Evolutionary conservation across 2,113 vertebrate species (phyloP).

Genomic region (Centropristis striata): DNA sequence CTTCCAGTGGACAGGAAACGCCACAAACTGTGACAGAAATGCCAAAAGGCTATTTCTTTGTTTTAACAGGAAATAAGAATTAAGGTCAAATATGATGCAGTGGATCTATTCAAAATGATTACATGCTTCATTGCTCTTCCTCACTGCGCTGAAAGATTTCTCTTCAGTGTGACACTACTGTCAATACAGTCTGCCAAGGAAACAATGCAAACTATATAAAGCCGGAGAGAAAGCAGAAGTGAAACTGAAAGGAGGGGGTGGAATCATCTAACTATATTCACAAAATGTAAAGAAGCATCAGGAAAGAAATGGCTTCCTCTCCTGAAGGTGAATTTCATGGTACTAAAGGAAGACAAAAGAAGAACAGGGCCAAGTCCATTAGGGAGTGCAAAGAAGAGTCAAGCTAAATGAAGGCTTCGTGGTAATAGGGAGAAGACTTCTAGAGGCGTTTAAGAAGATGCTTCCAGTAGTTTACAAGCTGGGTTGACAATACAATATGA

Average conservation of each 20-base stretch:
- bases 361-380: slow-evolving; percentile 86
- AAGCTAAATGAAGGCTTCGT: slow-evolving; percentile 81
- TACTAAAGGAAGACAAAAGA: slow-evolving; percentile 87
- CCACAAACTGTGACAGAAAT: slow-evolving; percentile 34
- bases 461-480: slow-evolving; percentile 75
- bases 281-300: slow-evolving; percentile 80
- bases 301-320: slow-evolving; percentile 78
- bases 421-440: slow-evolving; percentile 75
- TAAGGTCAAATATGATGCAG: slow-evolving; percentile 83
- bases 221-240: slow-evolving; percentile 71
- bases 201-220: slow-evolving; percentile 86
- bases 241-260: slow-evolving; percentile 73
- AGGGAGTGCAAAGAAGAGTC: slow-evolving; percentile 80
- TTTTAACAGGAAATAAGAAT: slow-evolving; percentile 80
- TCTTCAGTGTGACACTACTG: slow-evolving; percentile 77
- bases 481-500: slow-evolving; percentile 74
- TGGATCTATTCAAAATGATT: slow-evolving; percentile 78
- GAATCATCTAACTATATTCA: slow-evolving; percentile 84
- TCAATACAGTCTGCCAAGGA: slow-evolving; percentile 76
- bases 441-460: slow-evolving; percentile 76
- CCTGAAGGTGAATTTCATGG: slow-evolving; percentile 88
- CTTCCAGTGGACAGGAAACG: slow-evolving; percentile 32
- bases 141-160: slow-evolving; percentile 70
- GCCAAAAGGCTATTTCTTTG: slow-evolving; percentile 72
- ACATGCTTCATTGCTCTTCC: slow-evolving; percentile 73